Conservation (phyloP, 2,113 vertebrate species). For the Rhynchomys soricoides region DNA sequence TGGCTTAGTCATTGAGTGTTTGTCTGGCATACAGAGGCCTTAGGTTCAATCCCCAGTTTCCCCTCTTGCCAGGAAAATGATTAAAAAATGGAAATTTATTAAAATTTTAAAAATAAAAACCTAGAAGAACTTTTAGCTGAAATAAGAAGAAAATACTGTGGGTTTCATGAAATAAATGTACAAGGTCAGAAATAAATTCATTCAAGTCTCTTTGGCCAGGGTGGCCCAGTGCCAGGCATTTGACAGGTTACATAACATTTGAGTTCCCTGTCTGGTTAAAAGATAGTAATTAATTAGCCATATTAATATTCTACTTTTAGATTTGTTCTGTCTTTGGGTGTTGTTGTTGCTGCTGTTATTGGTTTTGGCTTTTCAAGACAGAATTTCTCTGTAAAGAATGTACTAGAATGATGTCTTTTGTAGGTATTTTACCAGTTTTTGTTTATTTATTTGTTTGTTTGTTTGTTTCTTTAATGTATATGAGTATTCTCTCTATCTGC, state of each 20-base stretch:
- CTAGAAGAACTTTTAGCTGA: background rate
- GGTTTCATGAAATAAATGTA: conserved; percentile 19
- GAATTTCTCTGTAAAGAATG: background rate
- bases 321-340: conserved; percentile 37
- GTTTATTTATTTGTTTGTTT: too few species aligned
- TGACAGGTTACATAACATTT: background rate
- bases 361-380: background rate
- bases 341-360: too few species aligned
- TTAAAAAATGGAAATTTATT: background rate
- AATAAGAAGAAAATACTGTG: background rate
- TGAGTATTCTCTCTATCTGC: too few species aligned
- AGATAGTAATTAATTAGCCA: background rate
- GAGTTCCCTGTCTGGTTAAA: background rate
- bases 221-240: background rate
- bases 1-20: background rate
- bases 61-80: background rate
- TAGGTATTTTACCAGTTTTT: background rate
- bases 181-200: background rate
- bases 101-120: background rate
- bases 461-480: too few species aligned
- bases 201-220: background rate
- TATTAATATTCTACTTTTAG: conserved; percentile 16
- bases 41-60: background rate
- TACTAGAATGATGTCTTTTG: too few species aligned
- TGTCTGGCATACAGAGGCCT: too few species aligned